phyloP scores from a whole-genome alignment of 2,113 vertebrate genomes.

The Scalopus aquaticus region DNA sequence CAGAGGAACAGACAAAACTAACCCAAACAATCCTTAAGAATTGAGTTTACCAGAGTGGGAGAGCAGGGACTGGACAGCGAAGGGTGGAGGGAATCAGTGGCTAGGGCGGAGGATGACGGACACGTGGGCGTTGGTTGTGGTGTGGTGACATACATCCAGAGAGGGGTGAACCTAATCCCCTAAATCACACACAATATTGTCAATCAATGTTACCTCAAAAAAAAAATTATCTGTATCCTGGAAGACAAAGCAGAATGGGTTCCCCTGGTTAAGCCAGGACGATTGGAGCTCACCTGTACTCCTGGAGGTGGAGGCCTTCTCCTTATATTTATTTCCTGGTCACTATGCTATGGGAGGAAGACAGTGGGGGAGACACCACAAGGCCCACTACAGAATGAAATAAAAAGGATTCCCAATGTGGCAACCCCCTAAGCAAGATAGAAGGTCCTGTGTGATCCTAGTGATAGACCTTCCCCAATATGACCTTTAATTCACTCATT shows the following conservation, averaged over 20 bases:
- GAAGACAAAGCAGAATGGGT: neutral
- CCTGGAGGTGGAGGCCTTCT: neutral
- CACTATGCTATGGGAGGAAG: neutral
- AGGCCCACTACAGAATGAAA: neutral
- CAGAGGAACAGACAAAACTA: no score
- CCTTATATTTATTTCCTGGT: neutral
- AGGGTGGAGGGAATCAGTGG: no score
- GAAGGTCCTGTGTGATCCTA: neutral
- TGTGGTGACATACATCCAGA: no score
- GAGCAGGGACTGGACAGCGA: no score
- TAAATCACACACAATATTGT: no score
- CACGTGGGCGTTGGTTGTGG: no score
- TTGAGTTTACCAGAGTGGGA: no score
- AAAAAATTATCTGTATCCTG: neutral
- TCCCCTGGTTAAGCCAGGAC: neutral
- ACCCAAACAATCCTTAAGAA: no score
- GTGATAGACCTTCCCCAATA: accelerated
- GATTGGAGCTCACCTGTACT: neutral
- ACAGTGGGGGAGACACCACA: neutral
- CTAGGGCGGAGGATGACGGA: no score
- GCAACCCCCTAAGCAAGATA: neutral
- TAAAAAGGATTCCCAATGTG: neutral
- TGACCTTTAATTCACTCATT: neutral
- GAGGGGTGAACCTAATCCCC: no score
- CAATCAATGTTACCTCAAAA: no score